A percentile compares a stretch with the other conserved stretches of the same genome.
Conservation (phyloP, 2,888 invertebrate genomes). For the Odontocolon sp. region DNA sequence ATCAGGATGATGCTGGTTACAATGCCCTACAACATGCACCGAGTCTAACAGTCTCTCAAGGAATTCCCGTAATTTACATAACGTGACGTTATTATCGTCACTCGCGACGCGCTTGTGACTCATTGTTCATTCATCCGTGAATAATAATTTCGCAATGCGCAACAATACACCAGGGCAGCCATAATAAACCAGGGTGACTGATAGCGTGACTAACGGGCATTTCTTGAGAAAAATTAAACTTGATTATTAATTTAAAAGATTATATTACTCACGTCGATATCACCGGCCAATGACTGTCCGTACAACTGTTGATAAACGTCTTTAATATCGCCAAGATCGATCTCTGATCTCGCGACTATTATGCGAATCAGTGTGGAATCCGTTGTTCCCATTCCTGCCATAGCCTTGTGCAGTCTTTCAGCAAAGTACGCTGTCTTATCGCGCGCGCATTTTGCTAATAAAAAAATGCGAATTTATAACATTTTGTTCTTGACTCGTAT, state of each 20-base stretch:
- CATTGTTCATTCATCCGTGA: slow-evolving; percentile 48
- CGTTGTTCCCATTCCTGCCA: slow-evolving; percentile 95
- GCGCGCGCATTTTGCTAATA: slow-evolving; percentile 87
- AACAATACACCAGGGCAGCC: background rate
- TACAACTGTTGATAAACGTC: slow-evolving; percentile 89
- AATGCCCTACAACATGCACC: slow-evolving; percentile 30
- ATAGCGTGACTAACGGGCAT: slow-evolving; percentile 39
- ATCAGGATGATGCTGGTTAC: slow-evolving; percentile 25
- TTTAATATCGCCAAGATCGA: slow-evolving; percentile 93
- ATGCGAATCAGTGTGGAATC: slow-evolving; percentile 93
- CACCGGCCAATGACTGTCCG: slow-evolving; percentile 89
- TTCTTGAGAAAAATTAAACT: slow-evolving; percentile 53
- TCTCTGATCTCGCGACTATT: slow-evolving; percentile 91
- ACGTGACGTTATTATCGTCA: no score
- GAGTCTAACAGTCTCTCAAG: slow-evolving; percentile 40
- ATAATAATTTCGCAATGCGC: slow-evolving; percentile 25
- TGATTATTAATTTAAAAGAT: background rate
- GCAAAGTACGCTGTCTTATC: slow-evolving; percentile 93
- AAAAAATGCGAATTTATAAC: background rate
- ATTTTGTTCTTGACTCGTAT: no score
- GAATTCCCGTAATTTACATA: slow-evolving; percentile 29
- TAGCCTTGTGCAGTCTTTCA: slow-evolving; percentile 91
- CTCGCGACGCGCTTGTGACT: slow-evolving; percentile 37
- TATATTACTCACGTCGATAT: slow-evolving; percentile 87
- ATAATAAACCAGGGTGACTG: background rate